phyloP scores from a whole-genome alignment of 2,113 vertebrate genomes.

The Uropsilus gracilis region DNA sequence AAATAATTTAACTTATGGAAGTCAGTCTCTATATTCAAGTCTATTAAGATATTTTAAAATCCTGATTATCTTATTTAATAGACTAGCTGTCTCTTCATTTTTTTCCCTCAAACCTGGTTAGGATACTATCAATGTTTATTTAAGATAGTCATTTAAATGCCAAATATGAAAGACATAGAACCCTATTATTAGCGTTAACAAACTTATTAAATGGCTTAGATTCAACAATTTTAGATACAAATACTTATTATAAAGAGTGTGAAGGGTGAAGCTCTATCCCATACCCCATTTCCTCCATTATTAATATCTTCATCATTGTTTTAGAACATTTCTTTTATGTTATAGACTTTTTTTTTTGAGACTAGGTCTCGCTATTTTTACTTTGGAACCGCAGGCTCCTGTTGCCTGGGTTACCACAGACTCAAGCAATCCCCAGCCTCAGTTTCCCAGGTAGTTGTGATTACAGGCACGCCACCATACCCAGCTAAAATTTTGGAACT shows the following conservation, averaged over 20 bases:
- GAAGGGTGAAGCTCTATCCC: neutral
- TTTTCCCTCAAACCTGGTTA: neutral
- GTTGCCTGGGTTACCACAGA: too few species aligned
- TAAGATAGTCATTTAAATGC: conserved; percentile 1
- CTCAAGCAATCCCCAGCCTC: too few species aligned
- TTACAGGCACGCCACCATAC: too few species aligned
- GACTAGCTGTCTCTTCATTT: conserved; percentile 8
- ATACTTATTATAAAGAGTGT: too few species aligned
- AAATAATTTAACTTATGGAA: conserved; percentile 50
- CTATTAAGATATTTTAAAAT: conserved; percentile 14
- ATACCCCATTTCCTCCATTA: neutral
- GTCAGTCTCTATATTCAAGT: neutral
- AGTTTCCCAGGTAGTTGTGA: too few species aligned
- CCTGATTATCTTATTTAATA: conserved; percentile 29
- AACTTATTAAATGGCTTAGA: neutral
- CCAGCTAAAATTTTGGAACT: too few species aligned
- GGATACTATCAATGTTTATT: neutral
- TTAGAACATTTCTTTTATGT: too few species aligned
- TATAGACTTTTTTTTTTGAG: neutral
- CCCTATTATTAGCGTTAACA: neutral
- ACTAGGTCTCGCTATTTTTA: too few species aligned
- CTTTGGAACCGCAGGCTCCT: too few species aligned
- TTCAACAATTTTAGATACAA: neutral
- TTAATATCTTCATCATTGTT: neutral
- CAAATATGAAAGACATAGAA: conserved; percentile 3